Base-by-base conservation (phyloP, 2,113 vertebrate genomes). In the Lasiurus borealis region DNA sequence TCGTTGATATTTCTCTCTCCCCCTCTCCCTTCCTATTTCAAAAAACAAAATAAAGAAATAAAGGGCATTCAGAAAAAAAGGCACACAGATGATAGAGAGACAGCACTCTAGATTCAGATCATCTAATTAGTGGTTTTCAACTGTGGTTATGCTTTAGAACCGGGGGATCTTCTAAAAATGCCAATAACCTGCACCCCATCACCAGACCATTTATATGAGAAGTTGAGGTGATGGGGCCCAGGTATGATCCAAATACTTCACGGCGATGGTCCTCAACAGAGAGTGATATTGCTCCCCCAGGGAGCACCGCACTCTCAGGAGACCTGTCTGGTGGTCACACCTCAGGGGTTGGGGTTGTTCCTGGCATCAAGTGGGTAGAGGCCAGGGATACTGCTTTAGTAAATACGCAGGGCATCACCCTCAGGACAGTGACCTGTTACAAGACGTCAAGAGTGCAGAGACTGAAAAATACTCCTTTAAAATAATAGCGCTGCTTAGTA, bases 111-210 rank as follows among this genome's bases (percentile, higher is more conserved):
- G 57, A 78, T 81, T 23, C 75, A 57, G 64, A 54, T 29, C 31
- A 84, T 66, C 71, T 66, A 72, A 52, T 89, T 78, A 89, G 40
- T 46, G 46, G 7, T n/a, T 50, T 52, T 76, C 87, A 94, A 68
- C 15, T 8, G 50, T 92, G 59, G 8, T 77, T 75, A 94, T 71
- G 46, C 50, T 91, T 75, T 59, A 94, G 78, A 94, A 90, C 50
- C 50, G 25, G 23, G 27, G 15, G 7, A 71, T 76, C 59, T 83
- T 86, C 93, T n/a, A 90, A 95, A 96, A 92, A 81, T 85, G 85
- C 31, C 78, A 92, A 48, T 40, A 66, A 34, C 86, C 34, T 62
- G 10, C 3, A 96, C 50, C 46, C 81, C 54, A 69, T 15, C 7
- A 54, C n/a, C 50, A 75, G 14, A 62, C 44, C 44, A 80, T 50